Evolutionary conservation across 2,888 invertebrate species (phyloP).

Genomic region (Netelia inedita): DNA sequence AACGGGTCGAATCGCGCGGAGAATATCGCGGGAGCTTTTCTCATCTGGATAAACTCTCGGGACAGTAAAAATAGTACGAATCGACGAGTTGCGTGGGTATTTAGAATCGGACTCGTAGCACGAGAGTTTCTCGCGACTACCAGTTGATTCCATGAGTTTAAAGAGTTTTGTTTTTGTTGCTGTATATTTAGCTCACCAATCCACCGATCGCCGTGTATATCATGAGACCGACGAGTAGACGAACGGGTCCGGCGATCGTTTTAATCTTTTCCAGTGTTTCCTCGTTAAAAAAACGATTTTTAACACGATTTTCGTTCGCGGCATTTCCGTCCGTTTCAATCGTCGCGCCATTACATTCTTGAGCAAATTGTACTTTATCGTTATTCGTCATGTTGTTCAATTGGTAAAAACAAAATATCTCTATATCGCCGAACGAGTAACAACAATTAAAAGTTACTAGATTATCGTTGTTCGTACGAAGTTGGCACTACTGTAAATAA

Average conservation of each 20-base stretch:
- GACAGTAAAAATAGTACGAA: slow-evolving; percentile 50
- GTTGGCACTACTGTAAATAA: too few relatives aligned
- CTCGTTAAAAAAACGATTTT: slow-evolving; percentile 49
- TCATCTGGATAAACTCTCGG: slow-evolving; percentile 42
- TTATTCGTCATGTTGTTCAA: slow-evolving; percentile 36
- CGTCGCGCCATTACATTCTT: slow-evolving; percentile 58
- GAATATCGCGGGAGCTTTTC: not conserved
- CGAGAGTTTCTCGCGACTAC: slow-evolving; percentile 21
- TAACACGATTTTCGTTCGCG: not conserved
- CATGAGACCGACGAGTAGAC: slow-evolving; percentile 91
- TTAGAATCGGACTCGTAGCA: not conserved
- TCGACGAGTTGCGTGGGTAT: slow-evolving; percentile 1
- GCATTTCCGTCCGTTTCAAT: slow-evolving; percentile 40
- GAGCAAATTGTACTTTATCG: slow-evolving; percentile 58
- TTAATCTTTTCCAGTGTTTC: slow-evolving; percentile 86
- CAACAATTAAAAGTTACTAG: too few relatives aligned
- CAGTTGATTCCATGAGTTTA: slow-evolving; percentile 21
- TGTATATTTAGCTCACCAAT: slow-evolving; percentile 87
- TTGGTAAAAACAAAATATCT: not conserved
- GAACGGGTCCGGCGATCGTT: slow-evolving; percentile 90
- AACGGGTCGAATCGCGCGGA: not conserved
- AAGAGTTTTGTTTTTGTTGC: slow-evolving; percentile 45
- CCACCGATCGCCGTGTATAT: slow-evolving; percentile 93
- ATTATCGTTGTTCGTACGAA: too few relatives aligned
- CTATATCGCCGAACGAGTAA: too few relatives aligned